Evolutionary conservation across 2,113 vertebrate species (phyloP), one percentile per base, ranked within the genome.

Genomic region (Sylvietta virens): DNA sequence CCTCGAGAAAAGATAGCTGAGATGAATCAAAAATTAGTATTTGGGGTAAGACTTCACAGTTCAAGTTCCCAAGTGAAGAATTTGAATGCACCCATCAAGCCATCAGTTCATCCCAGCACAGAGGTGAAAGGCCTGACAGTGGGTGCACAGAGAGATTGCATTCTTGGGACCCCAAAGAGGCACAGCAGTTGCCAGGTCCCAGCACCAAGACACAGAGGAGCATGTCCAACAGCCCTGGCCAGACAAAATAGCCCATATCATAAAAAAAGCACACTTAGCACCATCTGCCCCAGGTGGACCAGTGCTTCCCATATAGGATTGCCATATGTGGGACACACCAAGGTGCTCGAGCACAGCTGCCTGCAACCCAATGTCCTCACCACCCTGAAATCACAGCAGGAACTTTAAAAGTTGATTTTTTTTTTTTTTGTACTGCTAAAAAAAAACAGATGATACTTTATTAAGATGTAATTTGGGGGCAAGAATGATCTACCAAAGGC

Each of bases 391-490:
- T 18, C 16, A 84, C 30, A 88, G 30, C 33, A 40, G 2, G 1
- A 70, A 45, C 53, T 81, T 74, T 35, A 71, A 86, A 73, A 58
- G 58, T 37, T 80, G 35, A 24, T 66, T 88, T 87, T 66, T 86
- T 85, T 93, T n/a, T 66, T 88, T 87, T 81, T 12, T 51, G 18
- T 42, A 51, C 24, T 44, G 31, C 20, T 62, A 73, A 53, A 40
- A 81, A 86, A 87, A 90, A 76, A 19, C 18, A 92, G 51, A 50
- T 13, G 9, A 65, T 87, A 71, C 61, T 97, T 92, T 53, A 90
- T 94, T 86, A 94, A 83, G 90, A 95, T 16, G 24, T 81, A 94
- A 94, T 94, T 86, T 7, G 4, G 56, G 48, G 39, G 18, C 62
- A 92, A 65, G 47, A n/a, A 37, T 14, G 2, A 90, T 51, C 69